These are phyloP conservation scores for Priocnemis perturbator DNA, from an alignment of 2,888 invertebrate species.

Conservation along the genomic window DNA sequence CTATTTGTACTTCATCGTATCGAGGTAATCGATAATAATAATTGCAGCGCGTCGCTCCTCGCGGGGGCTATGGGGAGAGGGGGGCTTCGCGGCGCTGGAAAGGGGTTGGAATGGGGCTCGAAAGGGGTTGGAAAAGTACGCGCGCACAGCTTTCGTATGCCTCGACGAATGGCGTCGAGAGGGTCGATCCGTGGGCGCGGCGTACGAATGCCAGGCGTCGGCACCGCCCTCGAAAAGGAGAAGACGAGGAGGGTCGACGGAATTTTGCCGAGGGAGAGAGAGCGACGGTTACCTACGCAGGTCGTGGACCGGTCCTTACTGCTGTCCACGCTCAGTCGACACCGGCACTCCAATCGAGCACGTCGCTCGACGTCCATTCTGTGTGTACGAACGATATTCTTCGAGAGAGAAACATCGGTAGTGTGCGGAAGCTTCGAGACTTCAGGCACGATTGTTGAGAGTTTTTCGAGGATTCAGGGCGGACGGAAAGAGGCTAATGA, in stretches of 20 bases:
- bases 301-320: constrained; percentile 39
- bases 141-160: constrained; percentile 31
- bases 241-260: no score
- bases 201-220: constrained; percentile 32
- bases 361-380: background rate
- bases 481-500: no score
- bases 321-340: constrained; percentile 49
- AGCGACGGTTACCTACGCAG: constrained; percentile 22
- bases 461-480: no score
- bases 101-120: constrained; percentile 33
- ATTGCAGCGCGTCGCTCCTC: constrained; percentile 51
- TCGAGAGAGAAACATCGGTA: background rate
- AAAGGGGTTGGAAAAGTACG: constrained; percentile 38
- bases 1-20: constrained; percentile 62
- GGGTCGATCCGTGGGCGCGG: constrained; percentile 62
- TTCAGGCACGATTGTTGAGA: no score
- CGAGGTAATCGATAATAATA: constrained; percentile 66
- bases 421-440: background rate
- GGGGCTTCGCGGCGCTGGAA: background rate
- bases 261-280: background rate
- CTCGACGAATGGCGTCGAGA: constrained; percentile 59
- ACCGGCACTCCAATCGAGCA: constrained; percentile 48
- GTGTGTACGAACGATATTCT: background rate
- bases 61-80: background rate
- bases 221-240: constrained; percentile 47